These are phyloP conservation scores for Centropristis striata DNA, from an alignment of 2,113 vertebrate genomes.

Conservation along the genomic window DNA sequence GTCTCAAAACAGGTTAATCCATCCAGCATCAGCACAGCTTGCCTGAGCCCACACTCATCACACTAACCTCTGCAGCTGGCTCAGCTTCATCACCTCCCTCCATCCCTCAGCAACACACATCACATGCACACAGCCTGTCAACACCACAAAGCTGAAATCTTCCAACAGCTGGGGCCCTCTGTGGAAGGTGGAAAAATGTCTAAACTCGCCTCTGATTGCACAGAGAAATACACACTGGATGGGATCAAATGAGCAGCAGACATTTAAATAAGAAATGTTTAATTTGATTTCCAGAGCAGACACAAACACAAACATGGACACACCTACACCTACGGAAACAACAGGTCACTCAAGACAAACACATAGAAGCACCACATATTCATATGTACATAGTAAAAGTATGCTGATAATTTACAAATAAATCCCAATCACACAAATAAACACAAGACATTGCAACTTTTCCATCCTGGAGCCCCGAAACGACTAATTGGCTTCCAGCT, in stretches of 20 bases:
- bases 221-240: constrained; percentile 9
- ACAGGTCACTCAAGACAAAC: not conserved
- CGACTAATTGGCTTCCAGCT: constrained; percentile 31
- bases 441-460: constrained; percentile 28
- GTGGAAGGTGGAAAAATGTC: constrained; percentile 17
- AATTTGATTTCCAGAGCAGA: constrained; percentile 4
- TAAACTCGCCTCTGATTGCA: not conserved
- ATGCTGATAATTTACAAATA: constrained; percentile 13
- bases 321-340: constrained; percentile 7
- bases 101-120: constrained; percentile 28
- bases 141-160: constrained; percentile 39
- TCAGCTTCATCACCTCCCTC: constrained; percentile 33
- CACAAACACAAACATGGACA: not conserved
- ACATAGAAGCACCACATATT: constrained; percentile 5
- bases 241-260: not conserved
- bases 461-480: constrained; percentile 27
- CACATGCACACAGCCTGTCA: constrained; percentile 24
- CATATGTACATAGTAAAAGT: not conserved
- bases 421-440: constrained; percentile 20
- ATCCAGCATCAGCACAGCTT: constrained; percentile 10
- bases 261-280: constrained; percentile 6
- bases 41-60: constrained; percentile 20
- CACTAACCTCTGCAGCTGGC: constrained; percentile 53
- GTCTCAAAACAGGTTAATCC: constrained; percentile 11
- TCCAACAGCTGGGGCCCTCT: constrained; percentile 51